A percentile compares a stretch with the other conserved stretches of the same genome.
Conservation (phyloP, 2,797 vertebrate species). For the Sebastes nivosus region DNA sequence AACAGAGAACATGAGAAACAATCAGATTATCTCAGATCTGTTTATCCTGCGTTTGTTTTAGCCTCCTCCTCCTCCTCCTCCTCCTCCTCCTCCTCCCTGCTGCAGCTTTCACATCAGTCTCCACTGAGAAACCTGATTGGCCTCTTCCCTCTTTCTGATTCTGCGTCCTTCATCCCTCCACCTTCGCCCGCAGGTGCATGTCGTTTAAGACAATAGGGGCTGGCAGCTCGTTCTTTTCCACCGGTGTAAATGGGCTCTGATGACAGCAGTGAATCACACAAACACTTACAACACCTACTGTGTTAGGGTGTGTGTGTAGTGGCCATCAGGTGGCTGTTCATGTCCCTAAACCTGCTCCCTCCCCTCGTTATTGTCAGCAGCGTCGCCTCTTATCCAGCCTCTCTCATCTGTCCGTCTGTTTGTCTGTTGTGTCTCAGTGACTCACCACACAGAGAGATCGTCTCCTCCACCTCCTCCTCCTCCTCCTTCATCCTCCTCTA, state of each 20-base stretch:
- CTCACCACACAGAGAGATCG: slow-evolving; percentile 20
- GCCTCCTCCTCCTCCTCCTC: neutral
- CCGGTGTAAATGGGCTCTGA: slow-evolving; percentile 59
- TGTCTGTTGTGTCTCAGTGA: slow-evolving; percentile 20
- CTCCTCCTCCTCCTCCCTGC: neutral
- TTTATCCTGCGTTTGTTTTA: slow-evolving; percentile 22
- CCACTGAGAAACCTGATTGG: slow-evolving; percentile 11
- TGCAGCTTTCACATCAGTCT: slow-evolving; percentile 38
- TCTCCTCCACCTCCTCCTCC: neutral
- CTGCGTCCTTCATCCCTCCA: slow-evolving; percentile 31
- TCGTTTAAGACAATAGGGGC: slow-evolving; percentile 69
- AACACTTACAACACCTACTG: slow-evolving; percentile 27
- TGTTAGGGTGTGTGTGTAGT: neutral
- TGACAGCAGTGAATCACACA: slow-evolving; percentile 68
- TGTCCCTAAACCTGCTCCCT: slow-evolving; percentile 38
- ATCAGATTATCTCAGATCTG: slow-evolving; percentile 67
- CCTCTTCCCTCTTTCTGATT: slow-evolving; percentile 1
- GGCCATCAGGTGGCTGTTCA: slow-evolving; percentile 61
- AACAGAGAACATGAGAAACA: slow-evolving; percentile 44
- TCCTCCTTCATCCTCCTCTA: neutral
- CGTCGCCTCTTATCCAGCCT: slow-evolving; percentile 49
- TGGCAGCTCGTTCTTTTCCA: slow-evolving; percentile 65
- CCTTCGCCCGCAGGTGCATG: slow-evolving; percentile 71
- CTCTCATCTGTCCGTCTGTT: slow-evolving; percentile 33
- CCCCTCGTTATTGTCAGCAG: slow-evolving; percentile 44